Evolutionary conservation across 2,113 vertebrate genomes (phyloP).

Genomic region (Lonchura striata): DNA sequence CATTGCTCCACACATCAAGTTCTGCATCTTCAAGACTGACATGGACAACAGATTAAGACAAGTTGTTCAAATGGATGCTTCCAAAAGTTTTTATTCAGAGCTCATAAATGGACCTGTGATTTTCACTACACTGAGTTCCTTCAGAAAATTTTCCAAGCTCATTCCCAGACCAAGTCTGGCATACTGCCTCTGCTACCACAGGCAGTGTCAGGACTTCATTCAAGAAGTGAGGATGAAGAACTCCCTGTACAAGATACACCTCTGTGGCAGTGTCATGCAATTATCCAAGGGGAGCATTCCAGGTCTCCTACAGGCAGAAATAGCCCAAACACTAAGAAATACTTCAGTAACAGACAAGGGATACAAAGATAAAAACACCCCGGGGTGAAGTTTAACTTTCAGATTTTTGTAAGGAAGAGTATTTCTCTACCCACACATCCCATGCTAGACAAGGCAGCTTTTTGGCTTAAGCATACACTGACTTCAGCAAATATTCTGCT

Average conservation of each 20-base stretch:
- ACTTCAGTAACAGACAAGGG: not conserved
- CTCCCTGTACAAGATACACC: fast-evolving
- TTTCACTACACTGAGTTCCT: not conserved
- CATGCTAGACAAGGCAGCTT: not conserved
- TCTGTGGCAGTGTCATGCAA: not conserved
- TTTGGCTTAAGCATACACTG: not conserved
- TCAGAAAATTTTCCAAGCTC: not conserved
- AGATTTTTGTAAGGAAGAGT: not conserved
- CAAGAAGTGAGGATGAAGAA: not conserved
- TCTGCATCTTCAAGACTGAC: not conserved
- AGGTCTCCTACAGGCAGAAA: not conserved
- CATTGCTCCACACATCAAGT: not conserved
- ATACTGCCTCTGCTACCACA: not conserved
- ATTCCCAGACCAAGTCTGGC: not conserved
- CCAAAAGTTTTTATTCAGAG: not conserved
- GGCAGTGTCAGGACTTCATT: not conserved
- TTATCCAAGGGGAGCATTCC: not conserved
- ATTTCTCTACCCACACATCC: not conserved
- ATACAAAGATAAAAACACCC: not conserved
- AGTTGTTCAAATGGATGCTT: not conserved
- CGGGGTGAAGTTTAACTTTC: not conserved
- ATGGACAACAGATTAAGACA: not conserved
- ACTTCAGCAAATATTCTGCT: not conserved
- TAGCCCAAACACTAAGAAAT: not conserved
- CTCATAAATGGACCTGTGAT: not conserved